These are phyloP conservation scores for Mus minutoides DNA, from an alignment of 2,797 vertebrate species.

Conservation along the genomic window DNA sequence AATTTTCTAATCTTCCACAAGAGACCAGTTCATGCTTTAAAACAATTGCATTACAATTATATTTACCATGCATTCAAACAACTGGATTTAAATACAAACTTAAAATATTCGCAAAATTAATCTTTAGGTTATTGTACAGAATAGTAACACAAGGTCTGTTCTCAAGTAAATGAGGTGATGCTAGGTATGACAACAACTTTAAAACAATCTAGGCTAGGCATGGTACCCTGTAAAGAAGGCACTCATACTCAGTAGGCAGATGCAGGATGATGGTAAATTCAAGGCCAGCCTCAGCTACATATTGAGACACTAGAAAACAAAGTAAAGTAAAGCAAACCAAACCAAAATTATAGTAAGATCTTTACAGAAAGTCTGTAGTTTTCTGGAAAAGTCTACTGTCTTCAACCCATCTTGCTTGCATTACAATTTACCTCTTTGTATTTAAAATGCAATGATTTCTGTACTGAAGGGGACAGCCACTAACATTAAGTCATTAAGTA, in stretches of 20 bases:
- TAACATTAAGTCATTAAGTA: slow-evolving; percentile 31
- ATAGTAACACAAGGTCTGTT: slow-evolving; percentile 53
- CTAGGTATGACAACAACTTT: slow-evolving; percentile 61
- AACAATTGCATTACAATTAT: slow-evolving; percentile 37
- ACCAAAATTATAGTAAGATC: slow-evolving; percentile 25
- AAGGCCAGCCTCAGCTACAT: not conserved
- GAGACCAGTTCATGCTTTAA: slow-evolving; percentile 57
- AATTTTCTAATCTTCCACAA: slow-evolving; percentile 55
- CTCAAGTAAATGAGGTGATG: slow-evolving; percentile 64
- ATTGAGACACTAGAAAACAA: not conserved
- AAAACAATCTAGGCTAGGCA: not conserved
- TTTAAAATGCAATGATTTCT: slow-evolving; percentile 56
- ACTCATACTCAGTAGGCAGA: not conserved
- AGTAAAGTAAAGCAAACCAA: not conserved
- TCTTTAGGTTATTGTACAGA: slow-evolving; percentile 54
- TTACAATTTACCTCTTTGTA: slow-evolving; percentile 55
- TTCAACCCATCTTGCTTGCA: slow-evolving; percentile 49
- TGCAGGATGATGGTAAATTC: not conserved
- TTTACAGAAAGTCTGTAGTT: slow-evolving; percentile 43
- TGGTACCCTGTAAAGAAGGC: not conserved
- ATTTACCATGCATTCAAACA: slow-evolving; percentile 42
- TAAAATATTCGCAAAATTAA: slow-evolving; percentile 48
- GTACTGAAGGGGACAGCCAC: slow-evolving; percentile 33
- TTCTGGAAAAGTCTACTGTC: slow-evolving; percentile 55
- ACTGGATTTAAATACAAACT: slow-evolving; percentile 42